Percentiles rank a stretch among this genome's conserved stretches.
These are phyloP conservation scores for Puntigrus tetrazona DNA, from an alignment of 2,113 vertebrate genomes.

Conservation along the genomic window DNA sequence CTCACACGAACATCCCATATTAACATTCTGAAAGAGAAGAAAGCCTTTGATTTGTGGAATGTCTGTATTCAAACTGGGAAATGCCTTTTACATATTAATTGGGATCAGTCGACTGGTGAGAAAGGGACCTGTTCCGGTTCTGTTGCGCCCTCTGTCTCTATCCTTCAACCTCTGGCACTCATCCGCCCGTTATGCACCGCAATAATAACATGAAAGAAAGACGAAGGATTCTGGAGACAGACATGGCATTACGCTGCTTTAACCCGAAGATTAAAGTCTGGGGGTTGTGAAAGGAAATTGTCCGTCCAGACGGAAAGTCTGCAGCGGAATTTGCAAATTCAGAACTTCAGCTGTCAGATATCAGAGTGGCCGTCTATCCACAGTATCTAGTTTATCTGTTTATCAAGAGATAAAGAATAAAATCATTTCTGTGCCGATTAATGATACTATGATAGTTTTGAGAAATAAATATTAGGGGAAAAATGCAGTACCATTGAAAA, in stretches of 20 bases:
- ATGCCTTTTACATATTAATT: constrained; percentile 58
- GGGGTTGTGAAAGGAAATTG: not conserved
- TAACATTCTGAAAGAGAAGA: constrained; percentile 66
- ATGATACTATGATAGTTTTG: not conserved
- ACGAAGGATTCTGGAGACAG: constrained; percentile 20
- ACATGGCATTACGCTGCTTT: constrained; percentile 10
- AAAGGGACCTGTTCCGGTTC: constrained; percentile 29
- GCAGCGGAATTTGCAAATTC: not conserved
- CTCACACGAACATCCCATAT: constrained; percentile 56
- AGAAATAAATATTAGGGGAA: not conserved
- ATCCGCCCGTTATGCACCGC: not conserved
- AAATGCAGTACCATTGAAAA: not conserved
- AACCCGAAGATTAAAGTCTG: constrained; percentile 25
- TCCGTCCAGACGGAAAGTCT: not conserved
- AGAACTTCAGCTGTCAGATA: not conserved
- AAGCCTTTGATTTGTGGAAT: constrained; percentile 63
- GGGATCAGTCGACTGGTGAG: constrained; percentile 33
- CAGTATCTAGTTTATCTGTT: not conserved
- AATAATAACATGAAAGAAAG: constrained; percentile 18
- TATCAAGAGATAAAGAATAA: not conserved
- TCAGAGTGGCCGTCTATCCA: not conserved
- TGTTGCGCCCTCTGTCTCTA: constrained; percentile 13
- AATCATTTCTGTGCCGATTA: not conserved
- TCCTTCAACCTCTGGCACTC: constrained; percentile 43
- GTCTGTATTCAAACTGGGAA: constrained; percentile 52